phyloP scores from a whole-genome alignment of 2,113 vertebrate genomes.

The Aptenodytes forsteri region DNA sequence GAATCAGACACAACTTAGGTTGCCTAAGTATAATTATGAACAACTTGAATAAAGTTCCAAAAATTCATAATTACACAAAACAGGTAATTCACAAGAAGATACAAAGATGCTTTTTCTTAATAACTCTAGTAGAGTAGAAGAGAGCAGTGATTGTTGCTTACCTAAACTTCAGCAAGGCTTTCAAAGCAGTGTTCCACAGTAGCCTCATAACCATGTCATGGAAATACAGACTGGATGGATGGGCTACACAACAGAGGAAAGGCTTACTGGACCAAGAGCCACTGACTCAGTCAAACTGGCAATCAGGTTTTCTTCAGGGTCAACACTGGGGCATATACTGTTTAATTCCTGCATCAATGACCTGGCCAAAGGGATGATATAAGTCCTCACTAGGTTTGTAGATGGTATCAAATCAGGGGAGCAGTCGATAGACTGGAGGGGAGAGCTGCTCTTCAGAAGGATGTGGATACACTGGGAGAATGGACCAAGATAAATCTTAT shows the following conservation, averaged over 20 bases:
- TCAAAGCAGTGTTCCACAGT: neutral
- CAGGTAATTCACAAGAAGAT: neutral
- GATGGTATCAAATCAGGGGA: neutral
- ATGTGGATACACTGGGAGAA: neutral
- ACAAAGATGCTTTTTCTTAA: neutral
- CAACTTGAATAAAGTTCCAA: neutral
- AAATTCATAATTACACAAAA: neutral
- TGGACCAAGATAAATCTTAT: neutral
- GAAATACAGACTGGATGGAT: neutral
- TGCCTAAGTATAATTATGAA: neutral
- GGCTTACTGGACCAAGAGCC: neutral
- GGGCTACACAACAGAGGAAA: neutral
- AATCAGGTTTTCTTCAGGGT: neutral
- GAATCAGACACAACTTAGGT: neutral
- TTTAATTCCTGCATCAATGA: neutral
- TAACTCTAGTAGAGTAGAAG: neutral
- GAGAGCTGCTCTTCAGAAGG: neutral
- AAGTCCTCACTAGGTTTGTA: neutral
- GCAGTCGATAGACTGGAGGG: neutral
- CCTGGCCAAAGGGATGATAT: neutral
- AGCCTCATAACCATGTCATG: neutral
- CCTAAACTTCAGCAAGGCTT: neutral
- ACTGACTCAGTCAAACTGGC: neutral
- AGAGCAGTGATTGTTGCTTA: neutral
- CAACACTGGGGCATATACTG: neutral